Base-by-base conservation (phyloP, 2,888 invertebrate species). In the Pheosia gnoma region DNA sequence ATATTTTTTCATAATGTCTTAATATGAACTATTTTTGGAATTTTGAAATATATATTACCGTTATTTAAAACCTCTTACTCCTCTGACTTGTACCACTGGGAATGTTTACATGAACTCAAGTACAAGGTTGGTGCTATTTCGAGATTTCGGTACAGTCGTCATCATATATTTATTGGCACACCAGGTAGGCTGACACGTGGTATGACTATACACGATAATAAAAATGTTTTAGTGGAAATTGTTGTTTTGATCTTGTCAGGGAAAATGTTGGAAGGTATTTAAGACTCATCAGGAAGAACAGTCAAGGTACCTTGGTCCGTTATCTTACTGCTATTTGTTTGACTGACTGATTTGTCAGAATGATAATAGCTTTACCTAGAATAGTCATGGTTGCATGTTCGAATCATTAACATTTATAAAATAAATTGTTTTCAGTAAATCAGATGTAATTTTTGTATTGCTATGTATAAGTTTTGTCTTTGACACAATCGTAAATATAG, bases 111-210 rank as follows among this genome's bases (percentile, higher is more conserved):
- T 66, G 25, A 65, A 73, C 68, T 71, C 77, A 79, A 80, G 79
- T 79, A 78, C 78, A 78, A 77, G 76, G 77, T 63, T 75, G 66
- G 53, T 13, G 58, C 73, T 80, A 78, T 80, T 77, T 74, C 63
- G 25, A 72, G 73, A 71, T 65, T 57, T 25, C 59, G 62, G 74
- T 75, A 77, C 78, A 75, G 70, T 70, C 71, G 60, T 39, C 62
- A 61, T 67, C 70, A 72, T 67, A 68, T 68, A 65, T 69, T 71
- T 69, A 69, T 69, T 61, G 49, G 52, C 60, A 41, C 41, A 25
- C 25, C 25, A 41, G 41, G 37, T 53, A 53, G 11, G 47, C n/a
- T 37, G 47, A 7, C 47, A 37, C 58, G 45, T 9, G 59, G 54
- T 11, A 54, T 53, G 41, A 55, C 41, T 57, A 58, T 38, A 59